A percentile compares a stretch with the other conserved stretches of the same genome.
Evolutionary conservation across 2,797 vertebrate species (phyloP).

Genomic region (Pangasius djambal): DNA sequence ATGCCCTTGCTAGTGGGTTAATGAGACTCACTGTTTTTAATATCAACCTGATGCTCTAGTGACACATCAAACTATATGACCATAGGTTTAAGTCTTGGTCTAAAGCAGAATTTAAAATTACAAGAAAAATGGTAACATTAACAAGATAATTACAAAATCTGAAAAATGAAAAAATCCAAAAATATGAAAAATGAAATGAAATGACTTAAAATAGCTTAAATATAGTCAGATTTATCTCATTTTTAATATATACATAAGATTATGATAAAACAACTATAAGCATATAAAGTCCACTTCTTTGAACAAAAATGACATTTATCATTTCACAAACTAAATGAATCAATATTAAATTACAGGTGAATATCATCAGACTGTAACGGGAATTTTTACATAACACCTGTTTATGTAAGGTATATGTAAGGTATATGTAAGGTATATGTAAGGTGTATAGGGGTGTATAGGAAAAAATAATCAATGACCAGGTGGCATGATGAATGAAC

Average conservation of each 20-base stretch:
- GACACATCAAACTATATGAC: conserved; percentile 22
- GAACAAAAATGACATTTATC: too few relatives aligned
- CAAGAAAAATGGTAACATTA: background rate
- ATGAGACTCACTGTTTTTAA: conserved; percentile 23
- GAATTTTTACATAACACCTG: background rate
- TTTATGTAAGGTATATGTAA: background rate
- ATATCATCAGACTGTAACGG: background rate
- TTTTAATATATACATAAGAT: background rate
- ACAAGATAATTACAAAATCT: background rate
- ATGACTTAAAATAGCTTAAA: background rate
- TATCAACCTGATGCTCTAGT: conserved; percentile 21
- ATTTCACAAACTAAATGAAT: background rate
- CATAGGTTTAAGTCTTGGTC: background rate
- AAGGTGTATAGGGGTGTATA: background rate
- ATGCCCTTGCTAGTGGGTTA: conserved; percentile 42
- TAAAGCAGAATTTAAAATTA: background rate
- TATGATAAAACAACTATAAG: background rate
- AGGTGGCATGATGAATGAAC: background rate
- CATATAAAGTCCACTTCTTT: background rate
- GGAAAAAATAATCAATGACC: background rate
- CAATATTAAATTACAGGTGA: background rate
- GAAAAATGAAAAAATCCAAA: too few relatives aligned
- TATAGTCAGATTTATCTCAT: background rate
- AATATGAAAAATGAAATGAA: too few relatives aligned
- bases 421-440: background rate